These are phyloP conservation scores for Pandion haliaetus DNA, from an alignment of 2,113 vertebrate species.

Conservation along the genomic window DNA sequence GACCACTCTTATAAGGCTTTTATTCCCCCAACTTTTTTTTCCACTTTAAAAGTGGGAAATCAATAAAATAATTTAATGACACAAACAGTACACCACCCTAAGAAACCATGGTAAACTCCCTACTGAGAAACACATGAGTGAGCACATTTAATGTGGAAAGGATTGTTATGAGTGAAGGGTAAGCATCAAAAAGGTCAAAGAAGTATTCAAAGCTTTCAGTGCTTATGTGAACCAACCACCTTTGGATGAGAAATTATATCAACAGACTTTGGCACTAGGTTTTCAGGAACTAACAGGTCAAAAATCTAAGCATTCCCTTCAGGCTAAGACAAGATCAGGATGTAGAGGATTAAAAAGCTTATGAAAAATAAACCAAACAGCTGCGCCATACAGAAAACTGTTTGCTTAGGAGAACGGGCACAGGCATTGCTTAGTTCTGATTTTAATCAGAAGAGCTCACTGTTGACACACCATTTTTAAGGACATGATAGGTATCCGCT, in stretches of 20 bases:
- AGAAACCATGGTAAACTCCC: background rate
- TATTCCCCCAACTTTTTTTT: background rate
- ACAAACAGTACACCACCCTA: background rate
- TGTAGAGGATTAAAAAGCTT: slow-evolving; percentile 38
- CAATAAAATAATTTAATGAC: background rate
- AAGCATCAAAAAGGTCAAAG: background rate
- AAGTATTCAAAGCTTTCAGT: background rate
- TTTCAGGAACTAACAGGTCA: slow-evolving; percentile 27
- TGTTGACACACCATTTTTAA: background rate
- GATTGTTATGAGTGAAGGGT: background rate
- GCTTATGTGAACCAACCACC: background rate
- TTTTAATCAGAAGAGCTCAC: accelerated
- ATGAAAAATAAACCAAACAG: background rate
- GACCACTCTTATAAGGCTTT: background rate
- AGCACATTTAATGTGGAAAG: background rate
- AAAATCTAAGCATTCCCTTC: background rate
- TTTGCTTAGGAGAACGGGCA: background rate
- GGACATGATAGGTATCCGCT: accelerated
- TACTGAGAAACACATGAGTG: background rate
- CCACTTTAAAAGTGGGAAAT: background rate
- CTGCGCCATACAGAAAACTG: background rate
- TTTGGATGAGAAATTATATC: background rate
- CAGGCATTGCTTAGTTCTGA: background rate
- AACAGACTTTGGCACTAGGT: background rate
- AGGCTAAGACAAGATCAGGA: slow-evolving; percentile 47